Evolutionary conservation across 2,113 vertebrate genomes (phyloP).

Genomic region (Piaya cayana): DNA sequence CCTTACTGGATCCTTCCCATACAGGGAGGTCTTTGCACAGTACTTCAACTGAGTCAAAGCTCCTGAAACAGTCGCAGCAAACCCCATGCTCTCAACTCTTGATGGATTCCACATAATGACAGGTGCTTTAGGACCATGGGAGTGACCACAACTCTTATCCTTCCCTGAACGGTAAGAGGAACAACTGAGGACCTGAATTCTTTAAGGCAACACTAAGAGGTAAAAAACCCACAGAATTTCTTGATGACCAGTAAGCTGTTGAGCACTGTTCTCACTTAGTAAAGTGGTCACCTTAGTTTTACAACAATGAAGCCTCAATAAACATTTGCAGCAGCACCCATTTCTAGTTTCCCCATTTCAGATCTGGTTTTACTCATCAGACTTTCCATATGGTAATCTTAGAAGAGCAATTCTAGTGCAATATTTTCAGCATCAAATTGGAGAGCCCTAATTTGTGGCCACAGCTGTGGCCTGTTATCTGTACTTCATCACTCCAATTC

Average conservation of each 20-base stretch:
- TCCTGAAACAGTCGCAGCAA: background rate
- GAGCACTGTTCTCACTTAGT: background rate
- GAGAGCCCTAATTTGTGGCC: conserved; percentile 68
- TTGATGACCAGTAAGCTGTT: background rate
- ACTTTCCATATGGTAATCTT: conserved; percentile 19
- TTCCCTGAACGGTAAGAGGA: background rate
- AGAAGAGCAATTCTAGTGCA: conserved; percentile 59
- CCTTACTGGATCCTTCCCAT: background rate
- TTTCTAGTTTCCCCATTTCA: background rate
- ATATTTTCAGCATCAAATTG: conserved; percentile 64
- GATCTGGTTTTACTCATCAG: conserved; percentile 26
- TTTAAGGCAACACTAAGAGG: background rate
- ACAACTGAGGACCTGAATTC: background rate
- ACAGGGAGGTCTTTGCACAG: background rate
- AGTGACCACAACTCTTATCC: background rate
- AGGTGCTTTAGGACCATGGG: background rate
- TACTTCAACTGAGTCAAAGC: background rate
- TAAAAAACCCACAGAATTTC: background rate
- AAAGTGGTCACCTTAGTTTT: background rate
- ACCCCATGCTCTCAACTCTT: background rate
- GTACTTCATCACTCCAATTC: conserved; percentile 50
- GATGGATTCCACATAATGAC: background rate
- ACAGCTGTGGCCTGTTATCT: conserved; percentile 61
- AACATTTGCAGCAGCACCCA: background rate
- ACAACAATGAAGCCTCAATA: background rate